Conservation (phyloP, 2,797 vertebrate species). For the Phoeniculus purpureus region DNA sequence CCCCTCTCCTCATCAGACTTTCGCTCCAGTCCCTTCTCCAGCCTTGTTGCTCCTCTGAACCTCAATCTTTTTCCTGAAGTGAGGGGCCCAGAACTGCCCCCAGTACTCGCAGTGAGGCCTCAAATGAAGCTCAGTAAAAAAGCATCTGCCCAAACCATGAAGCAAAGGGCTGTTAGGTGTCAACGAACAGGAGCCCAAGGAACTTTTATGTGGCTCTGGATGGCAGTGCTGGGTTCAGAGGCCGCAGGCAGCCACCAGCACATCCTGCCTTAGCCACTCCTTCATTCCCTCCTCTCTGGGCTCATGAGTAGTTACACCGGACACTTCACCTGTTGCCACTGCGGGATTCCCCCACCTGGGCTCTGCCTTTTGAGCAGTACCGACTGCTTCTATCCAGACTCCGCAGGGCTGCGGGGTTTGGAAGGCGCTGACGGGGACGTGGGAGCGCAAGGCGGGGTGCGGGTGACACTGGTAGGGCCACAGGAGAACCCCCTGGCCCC, state of each 20-base stretch:
- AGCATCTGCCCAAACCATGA: neutral
- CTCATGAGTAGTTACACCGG: neutral
- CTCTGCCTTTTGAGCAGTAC: neutral
- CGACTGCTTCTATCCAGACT: neutral
- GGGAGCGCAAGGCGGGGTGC: rapidly evolving
- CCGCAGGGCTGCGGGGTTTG: rapidly evolving
- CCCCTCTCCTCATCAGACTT: no score
- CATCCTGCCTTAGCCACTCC: rapidly evolving
- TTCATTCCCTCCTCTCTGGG: neutral
- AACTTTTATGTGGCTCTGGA: neutral
- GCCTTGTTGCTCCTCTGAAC: no score
- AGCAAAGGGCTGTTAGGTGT: neutral
- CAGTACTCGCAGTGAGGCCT: no score
- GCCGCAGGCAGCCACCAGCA: rapidly evolving
- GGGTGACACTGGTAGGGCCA: rapidly evolving
- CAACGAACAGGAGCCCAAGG: neutral
- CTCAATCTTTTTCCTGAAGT: no score
- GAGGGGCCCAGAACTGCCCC: no score
- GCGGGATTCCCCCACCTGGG: neutral
- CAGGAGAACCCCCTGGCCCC: no score
- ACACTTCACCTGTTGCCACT: neutral
- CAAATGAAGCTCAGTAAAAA: neutral
- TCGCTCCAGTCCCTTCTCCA: no score
- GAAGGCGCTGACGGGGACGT: rapidly evolving
- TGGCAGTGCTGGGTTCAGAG: rapidly evolving